Evolutionary conservation across 1,140 invertebrate genomes (phyloP).

Genomic region (Drosophila orena): DNA sequence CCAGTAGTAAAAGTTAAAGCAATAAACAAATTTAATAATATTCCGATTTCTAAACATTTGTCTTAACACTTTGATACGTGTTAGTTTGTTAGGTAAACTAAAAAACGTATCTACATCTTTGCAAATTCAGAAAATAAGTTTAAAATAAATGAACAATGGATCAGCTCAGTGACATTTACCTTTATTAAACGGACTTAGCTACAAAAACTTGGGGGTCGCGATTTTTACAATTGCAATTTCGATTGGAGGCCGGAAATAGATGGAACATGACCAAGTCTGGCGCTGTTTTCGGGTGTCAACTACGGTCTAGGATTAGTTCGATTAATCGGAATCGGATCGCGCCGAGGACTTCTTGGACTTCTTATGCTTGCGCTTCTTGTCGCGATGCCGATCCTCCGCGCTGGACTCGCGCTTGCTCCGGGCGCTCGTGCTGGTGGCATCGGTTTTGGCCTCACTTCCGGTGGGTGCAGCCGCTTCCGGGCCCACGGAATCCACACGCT

Average conservation of each 20-base stretch:
- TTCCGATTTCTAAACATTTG: too few relatives aligned
- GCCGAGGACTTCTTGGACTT: constrained; percentile 83
- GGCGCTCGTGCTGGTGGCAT: constrained; percentile 10
- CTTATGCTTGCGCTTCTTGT: constrained; percentile 85
- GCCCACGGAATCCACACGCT: constrained; percentile 32
- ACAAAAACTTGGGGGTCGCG: constrained; percentile 22
- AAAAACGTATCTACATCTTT: too few relatives aligned
- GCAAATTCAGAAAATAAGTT: neutral
- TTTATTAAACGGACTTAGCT: constrained; percentile 58
- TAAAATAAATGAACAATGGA: neutral
- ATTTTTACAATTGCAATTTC: constrained; percentile 61
- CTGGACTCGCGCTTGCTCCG: constrained; percentile 51
- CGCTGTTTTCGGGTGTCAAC: constrained; percentile 12
- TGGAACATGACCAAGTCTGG: constrained; percentile 23
- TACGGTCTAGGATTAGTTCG: constrained; percentile 13
- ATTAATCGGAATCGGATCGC: constrained; percentile 64
- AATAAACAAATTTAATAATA: too few relatives aligned
- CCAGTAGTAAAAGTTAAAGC: too few relatives aligned
- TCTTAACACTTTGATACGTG: too few relatives aligned
- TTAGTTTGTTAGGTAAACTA: too few relatives aligned
- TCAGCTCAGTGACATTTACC: constrained; percentile 18
- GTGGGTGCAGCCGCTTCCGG: neutral
- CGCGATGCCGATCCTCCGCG: constrained; percentile 67
- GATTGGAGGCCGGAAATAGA: constrained; percentile 26
- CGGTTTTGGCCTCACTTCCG: constrained; percentile 20